phyloP scores from a whole-genome alignment of 1,140 invertebrate genomes.

The Caenorhabditis tropicalis region DNA sequence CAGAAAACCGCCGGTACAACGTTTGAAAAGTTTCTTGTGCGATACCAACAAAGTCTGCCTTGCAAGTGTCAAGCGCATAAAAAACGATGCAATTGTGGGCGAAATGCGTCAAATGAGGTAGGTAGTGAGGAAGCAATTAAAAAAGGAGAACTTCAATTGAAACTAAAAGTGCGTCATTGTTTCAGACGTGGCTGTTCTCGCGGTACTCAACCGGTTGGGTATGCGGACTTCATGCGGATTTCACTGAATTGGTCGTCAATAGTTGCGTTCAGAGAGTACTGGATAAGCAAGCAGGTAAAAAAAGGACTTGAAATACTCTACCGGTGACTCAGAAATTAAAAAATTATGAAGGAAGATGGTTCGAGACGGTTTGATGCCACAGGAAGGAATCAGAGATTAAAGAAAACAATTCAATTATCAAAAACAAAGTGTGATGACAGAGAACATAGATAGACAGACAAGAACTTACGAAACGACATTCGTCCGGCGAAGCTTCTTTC shows the following conservation, averaged over 20 bases:
- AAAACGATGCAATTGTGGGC: slow-evolving; percentile 80
- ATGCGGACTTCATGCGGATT: slow-evolving; percentile 97
- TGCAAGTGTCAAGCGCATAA: slow-evolving; percentile 63
- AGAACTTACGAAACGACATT: slow-evolving; percentile 32
- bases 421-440: neutral
- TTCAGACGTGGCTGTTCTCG: slow-evolving; percentile 88
- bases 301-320: too few relatives aligned
- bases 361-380: neutral
- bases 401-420: neutral
- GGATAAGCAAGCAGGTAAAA: slow-evolving; percentile 72
- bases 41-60: slow-evolving; percentile 61
- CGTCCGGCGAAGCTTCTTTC: neutral
- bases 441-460: neutral
- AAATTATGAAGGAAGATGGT: too few relatives aligned
- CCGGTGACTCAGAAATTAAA: neutral
- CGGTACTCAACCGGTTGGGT: slow-evolving; percentile 98
- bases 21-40: slow-evolving; percentile 79
- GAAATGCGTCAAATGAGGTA: slow-evolving; percentile 58
- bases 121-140: neutral
- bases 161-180: slow-evolving; percentile 69
- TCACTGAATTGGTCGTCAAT: slow-evolving; percentile 88
- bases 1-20: slow-evolving; percentile 92
- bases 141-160: neutral
- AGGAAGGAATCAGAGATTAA: neutral
- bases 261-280: slow-evolving; percentile 75